Base-by-base conservation (phyloP, 2,797 vertebrate genomes). In the Eulemur coronatus region DNA sequence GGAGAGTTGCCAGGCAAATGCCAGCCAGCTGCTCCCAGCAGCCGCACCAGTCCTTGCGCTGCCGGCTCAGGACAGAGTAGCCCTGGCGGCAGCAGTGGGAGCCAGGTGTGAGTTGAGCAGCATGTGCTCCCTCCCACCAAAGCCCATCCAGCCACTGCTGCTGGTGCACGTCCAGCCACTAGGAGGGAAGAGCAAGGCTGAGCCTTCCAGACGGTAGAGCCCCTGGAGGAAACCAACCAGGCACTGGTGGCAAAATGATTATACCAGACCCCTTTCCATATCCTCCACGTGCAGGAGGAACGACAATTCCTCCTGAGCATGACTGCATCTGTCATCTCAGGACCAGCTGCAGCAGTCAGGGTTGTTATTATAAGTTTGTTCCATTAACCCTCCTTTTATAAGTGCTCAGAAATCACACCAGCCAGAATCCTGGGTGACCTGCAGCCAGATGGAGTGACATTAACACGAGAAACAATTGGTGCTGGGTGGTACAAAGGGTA, bases 361-460 rank as follows among this genome's bases (percentile, higher is more conserved):
- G n/a, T 4, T 28, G 7, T 46, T 28, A 52, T 52, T 20, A 20
- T 20, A 38, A 4, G 35, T 72, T 43, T 86, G 55, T 88, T 52
- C 30, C 41, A 90, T 59, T 46, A 35, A 46, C 8, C 14, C 55
- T 79, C n/a, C 82, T 75, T 38, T 89, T 70, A 0, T 0, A 82
- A 73, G 26, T 8, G 52, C 35, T 67, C 76, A 33, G 76, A 92
- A 92, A 55, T 9, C 11, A 13, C 18, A 65, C 50, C 61, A 43
- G 55, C n/a, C 43, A 46, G 65, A 95, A 88, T 57, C 38, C 70
- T 33, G 41, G 57, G 91, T 57, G 72, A 82, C 84, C 41, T 78
- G 41, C 3, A 5, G 38, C 24, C 67, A 72, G 61, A 80, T 26
- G 43, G 55, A 59, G 43, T 43, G 76, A 75, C 41, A 48, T 76